These are phyloP conservation scores for Heteromurus nitidus DNA, from an alignment of 2,888 invertebrate species.

Conservation along the genomic window DNA sequence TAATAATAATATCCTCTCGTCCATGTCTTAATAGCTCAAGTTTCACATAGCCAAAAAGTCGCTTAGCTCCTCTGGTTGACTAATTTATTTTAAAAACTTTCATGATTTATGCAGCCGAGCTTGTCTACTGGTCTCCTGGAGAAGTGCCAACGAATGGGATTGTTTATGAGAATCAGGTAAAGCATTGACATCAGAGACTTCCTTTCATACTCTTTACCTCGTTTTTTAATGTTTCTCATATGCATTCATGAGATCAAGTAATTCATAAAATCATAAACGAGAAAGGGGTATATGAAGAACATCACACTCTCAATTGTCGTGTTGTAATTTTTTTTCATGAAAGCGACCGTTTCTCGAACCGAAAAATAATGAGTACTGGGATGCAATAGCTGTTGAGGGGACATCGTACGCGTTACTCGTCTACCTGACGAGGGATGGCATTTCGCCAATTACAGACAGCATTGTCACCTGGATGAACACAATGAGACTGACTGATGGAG, in stretches of 20 bases:
- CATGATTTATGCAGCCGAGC: conserved; percentile 74
- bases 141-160: conserved; percentile 74
- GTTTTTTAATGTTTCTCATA: no score
- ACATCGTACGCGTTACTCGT: conserved; percentile 78
- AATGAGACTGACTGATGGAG: conserved; percentile 76
- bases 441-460: conserved; percentile 75
- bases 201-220: no score
- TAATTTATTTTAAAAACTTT: conserved; percentile 11
- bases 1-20: no score
- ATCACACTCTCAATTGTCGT: no score
- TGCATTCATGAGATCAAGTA: no score
- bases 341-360: conserved; percentile 76
- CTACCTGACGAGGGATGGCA: conserved; percentile 76
- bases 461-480: conserved; percentile 77
- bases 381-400: conserved; percentile 78
- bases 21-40: neutral
- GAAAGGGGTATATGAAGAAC: no score
- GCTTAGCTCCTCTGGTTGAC: neutral
- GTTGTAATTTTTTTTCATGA: no score
- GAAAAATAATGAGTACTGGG: conserved; percentile 76
- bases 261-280: no score
- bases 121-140: conserved; percentile 76
- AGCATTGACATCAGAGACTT: no score
- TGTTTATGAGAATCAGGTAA: conserved; percentile 76
- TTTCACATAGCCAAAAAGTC: neutral